Percentiles rank a stretch among this genome's conserved stretches.
Conservation (phyloP, 2,888 invertebrate species). For the Eugnorisma glareosa region DNA sequence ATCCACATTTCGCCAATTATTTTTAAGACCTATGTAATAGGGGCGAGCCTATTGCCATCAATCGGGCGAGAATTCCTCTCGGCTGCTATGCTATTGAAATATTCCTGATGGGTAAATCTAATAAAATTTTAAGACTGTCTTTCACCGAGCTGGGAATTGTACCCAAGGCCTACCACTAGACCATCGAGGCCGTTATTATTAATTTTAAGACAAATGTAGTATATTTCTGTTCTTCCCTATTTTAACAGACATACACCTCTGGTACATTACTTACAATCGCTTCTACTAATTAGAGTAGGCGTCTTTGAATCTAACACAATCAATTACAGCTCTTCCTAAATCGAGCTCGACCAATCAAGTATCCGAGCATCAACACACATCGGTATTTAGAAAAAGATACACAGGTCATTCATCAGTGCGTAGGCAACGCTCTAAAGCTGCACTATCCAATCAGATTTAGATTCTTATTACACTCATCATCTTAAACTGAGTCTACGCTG, state of each 20-base stretch:
- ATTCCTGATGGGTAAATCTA: neutral
- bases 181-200: neutral
- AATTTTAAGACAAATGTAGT: neutral
- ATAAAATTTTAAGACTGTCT: too few species aligned
- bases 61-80: neutral
- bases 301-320: neutral
- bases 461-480: neutral
- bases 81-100: too few species aligned
- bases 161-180: too few species aligned
- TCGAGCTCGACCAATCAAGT: neutral
- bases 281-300: slow-evolving; percentile 5
- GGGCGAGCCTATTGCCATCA: neutral
- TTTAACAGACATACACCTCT: neutral
- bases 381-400: neutral
- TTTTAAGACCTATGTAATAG: neutral
- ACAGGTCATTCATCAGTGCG: neutral
- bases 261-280: neutral
- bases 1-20: neutral
- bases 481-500: neutral
- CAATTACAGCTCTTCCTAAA: neutral
- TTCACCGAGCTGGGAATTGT: too few species aligned
- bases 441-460: neutral
- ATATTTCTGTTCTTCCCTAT: neutral
- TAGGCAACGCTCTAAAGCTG: neutral
- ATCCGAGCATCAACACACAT: neutral